Evolutionary conservation across 2,113 vertebrate species (phyloP).

Genomic region (Pollimyrus isidori): DNA sequence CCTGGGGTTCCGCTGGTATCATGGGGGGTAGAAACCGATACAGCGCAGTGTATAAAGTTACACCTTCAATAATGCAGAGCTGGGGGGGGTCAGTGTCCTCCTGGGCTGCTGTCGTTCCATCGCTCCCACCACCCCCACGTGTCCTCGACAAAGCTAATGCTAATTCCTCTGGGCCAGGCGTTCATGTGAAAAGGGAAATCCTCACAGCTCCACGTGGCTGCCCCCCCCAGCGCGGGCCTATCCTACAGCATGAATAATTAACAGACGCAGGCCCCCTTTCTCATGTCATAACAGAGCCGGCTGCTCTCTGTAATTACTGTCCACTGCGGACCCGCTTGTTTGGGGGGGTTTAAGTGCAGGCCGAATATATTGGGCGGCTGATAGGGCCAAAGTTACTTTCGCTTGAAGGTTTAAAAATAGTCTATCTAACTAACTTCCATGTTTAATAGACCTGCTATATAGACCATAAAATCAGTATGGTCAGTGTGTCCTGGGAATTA

Average conservation of each 20-base stretch:
- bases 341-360: not conserved
- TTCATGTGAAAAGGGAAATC: not conserved
- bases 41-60: conserved; percentile 13
- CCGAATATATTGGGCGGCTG: not conserved
- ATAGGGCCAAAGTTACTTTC: not conserved
- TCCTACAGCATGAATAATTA: not conserved
- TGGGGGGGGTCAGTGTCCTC: not conserved
- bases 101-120: not conserved
- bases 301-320: not conserved
- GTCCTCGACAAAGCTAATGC: not conserved
- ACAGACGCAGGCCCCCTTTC: not conserved
- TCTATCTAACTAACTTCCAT: not conserved
- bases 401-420: not conserved
- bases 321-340: not conserved
- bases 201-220: not conserved
- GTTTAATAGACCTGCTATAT: not conserved
- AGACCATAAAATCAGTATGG: not conserved
- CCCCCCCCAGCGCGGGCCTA: not conserved
- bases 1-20: not conserved
- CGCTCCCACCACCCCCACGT: not conserved
- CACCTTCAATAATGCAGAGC: conserved; percentile 24
- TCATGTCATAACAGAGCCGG: not conserved
- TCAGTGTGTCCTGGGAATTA: not conserved
- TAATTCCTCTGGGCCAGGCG: not conserved
- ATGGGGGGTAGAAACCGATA: not conserved